A percentile compares a stretch with the other conserved stretches of the same genome.
Conservation (phyloP, 2,797 vertebrate species). For the Clarias pachynema region DNA sequence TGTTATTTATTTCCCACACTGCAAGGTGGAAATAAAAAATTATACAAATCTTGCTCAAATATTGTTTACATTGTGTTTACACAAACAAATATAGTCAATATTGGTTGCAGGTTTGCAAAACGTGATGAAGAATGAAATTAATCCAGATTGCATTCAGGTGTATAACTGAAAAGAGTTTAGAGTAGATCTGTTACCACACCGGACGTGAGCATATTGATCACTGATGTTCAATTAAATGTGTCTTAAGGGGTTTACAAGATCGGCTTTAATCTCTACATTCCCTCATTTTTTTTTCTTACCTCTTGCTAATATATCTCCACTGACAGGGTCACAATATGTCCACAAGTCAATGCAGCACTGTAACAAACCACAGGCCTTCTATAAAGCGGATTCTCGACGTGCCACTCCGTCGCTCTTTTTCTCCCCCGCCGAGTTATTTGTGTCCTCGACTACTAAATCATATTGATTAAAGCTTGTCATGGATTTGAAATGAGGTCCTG, state of each 20-base stretch:
- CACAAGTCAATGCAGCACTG: constrained; percentile 86
- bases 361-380: constrained; percentile 80
- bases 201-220: constrained; percentile 51
- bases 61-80: constrained; percentile 50
- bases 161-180: background rate
- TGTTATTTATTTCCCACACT: constrained; percentile 53
- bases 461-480: constrained; percentile 83
- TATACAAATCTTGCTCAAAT: constrained; percentile 41
- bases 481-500: constrained; percentile 75
- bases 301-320: constrained; percentile 50
- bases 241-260: constrained; percentile 45
- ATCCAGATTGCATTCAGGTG: constrained; percentile 24
- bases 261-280: constrained; percentile 24
- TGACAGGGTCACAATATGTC: constrained; percentile 70
- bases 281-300: constrained; percentile 48
- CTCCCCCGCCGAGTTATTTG: constrained; percentile 81
- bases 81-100: constrained; percentile 38
- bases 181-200: constrained; percentile 33
- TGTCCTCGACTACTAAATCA: constrained; percentile 82
- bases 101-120: constrained; percentile 33
- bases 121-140: constrained; percentile 13
- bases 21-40: constrained; percentile 26
- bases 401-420: constrained; percentile 66
- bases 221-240: constrained; percentile 50
- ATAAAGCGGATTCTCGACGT: constrained; percentile 79